Evolutionary conservation across 2,888 invertebrate species (phyloP).

Genomic region (Hirtodrosophila cameraria): DNA sequence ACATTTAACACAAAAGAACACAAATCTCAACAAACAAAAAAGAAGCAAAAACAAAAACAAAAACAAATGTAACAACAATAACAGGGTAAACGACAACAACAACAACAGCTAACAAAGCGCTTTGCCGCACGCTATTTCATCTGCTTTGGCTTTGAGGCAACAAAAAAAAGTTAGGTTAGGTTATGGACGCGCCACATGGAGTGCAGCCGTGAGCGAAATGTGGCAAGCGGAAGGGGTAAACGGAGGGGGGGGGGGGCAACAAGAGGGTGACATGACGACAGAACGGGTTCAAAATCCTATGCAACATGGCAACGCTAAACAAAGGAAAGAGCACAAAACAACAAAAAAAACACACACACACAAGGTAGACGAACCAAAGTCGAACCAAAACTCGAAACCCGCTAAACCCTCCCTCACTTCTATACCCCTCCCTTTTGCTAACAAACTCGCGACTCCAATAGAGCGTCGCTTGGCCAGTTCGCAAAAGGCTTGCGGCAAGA

Average conservation of each 20-base stretch:
- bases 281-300: conserved; percentile 82
- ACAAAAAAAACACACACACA: conserved; percentile 11
- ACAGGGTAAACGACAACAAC: too few relatives aligned
- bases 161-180: conserved; percentile 76
- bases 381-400: conserved; percentile 49
- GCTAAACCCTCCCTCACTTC: background rate
- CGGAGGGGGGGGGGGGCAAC: background rate
- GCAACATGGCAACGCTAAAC: conserved; percentile 74
- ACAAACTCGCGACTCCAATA: conserved; percentile 51
- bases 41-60: conserved; percentile 1
- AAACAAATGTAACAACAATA: conserved; percentile 8
- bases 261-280: conserved; percentile 53
- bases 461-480: conserved; percentile 58
- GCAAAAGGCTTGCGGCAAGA: conserved; percentile 23
- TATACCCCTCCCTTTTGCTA: background rate
- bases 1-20: conserved; percentile 28
- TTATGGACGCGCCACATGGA: conserved; percentile 79
- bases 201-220: conserved; percentile 29
- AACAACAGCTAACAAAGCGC: conserved; percentile 45
- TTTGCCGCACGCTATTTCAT: conserved; percentile 59
- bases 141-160: conserved; percentile 41
- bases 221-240: background rate
- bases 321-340: conserved; percentile 42
- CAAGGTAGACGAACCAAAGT: conserved; percentile 73
- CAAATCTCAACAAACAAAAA: conserved; percentile 11